A percentile compares a stretch with the other conserved stretches of the same genome.
These are phyloP conservation scores for Lydus trimaculatus DNA, from an alignment of 2,888 invertebrate genomes.

Conservation along the genomic window DNA sequence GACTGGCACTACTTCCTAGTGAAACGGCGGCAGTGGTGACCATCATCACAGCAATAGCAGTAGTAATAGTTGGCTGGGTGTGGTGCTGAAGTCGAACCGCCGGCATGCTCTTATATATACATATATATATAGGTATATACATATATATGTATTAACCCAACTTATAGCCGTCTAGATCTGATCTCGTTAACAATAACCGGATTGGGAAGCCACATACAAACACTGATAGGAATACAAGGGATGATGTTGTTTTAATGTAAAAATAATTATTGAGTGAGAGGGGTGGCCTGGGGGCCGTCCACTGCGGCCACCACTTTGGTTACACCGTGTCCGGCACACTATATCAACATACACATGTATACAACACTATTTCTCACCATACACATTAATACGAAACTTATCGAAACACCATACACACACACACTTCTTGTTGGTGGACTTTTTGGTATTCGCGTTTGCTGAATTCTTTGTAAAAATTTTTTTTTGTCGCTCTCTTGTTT, in stretches of 20 bases:
- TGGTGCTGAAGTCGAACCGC: conserved; percentile 54
- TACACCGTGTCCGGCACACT: conserved; percentile 51
- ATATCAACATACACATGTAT: conserved; percentile 12
- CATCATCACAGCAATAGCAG: conserved; percentile 46
- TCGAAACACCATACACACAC: conserved; percentile 39
- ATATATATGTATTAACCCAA: not conserved
- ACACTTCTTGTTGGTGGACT: too few species aligned
- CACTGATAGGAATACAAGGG: conserved; percentile 44
- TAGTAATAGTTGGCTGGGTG: conserved; percentile 54
- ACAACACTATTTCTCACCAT: not conserved
- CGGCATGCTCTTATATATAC: conserved; percentile 64
- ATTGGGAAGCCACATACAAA: conserved; percentile 74
- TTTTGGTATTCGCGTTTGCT: too few species aligned
- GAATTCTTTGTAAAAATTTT: too few species aligned
- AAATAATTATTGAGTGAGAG: not conserved
- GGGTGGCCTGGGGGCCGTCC: conserved; percentile 28
- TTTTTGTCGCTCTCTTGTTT: too few species aligned
- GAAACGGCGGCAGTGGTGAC: conserved; percentile 47
- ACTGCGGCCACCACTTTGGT: conserved; percentile 65
- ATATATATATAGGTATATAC: conserved; percentile 51
- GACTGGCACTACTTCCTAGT: conserved; percentile 50
- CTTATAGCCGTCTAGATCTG: conserved; percentile 53
- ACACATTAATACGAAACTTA: too few species aligned
- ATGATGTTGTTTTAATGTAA: conserved; percentile 34
- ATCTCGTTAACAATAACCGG: conserved; percentile 81